Evolutionary conservation across 2,797 vertebrate species (phyloP), one percentile per base, ranked within the genome.

Genomic region (Anomalospiza imberbis): DNA sequence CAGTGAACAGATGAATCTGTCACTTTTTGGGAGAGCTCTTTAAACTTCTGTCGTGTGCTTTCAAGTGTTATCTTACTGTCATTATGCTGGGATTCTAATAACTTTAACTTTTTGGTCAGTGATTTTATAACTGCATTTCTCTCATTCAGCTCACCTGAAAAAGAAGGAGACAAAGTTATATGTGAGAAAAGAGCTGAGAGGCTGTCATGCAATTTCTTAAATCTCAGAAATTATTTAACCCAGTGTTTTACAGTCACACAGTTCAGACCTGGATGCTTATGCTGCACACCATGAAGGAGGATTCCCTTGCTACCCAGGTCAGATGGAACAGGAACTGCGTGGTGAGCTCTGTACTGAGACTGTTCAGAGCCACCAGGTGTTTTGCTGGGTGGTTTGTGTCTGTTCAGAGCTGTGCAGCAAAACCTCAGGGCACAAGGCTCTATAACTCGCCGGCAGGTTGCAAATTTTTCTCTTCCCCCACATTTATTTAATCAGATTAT

Each of bases 91-190:
- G 94, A 96, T 88, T 99, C 98, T 26, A 98, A 93, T 9, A 94
- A 58, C 85, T 98, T 98, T 22, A 98, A 94, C 26, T 96, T 98
- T 85, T 97, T 98, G 9, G 96, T 98, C 89, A 99, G 93, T 36
- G 98, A 98, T 89, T 97, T 95, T 96, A 99, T 98, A 73, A 98
- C 87, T 67, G 98, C 98, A 32, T 98, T 98, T 88, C 98, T 98
- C 95, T 98, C 98, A 31, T 98, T 98, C 79, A 99, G 92, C 96
- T 99, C 98, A 85, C 97, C 99, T 99, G 96, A 77, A 74, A 93
- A 92, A 71, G 44, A 83, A 34, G 53, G 31, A 92, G 36, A 60
- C 25, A 44, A 79, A 36, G 12, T 21, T 18, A 34, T 12, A 51
- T 6, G 10, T 63, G 31, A 90, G 85, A 78, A 90, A 83, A 77